These are phyloP conservation scores for Acutogordius australiensis DNA, from an alignment of 2,888 invertebrate genomes.

Conservation along the genomic window DNA sequence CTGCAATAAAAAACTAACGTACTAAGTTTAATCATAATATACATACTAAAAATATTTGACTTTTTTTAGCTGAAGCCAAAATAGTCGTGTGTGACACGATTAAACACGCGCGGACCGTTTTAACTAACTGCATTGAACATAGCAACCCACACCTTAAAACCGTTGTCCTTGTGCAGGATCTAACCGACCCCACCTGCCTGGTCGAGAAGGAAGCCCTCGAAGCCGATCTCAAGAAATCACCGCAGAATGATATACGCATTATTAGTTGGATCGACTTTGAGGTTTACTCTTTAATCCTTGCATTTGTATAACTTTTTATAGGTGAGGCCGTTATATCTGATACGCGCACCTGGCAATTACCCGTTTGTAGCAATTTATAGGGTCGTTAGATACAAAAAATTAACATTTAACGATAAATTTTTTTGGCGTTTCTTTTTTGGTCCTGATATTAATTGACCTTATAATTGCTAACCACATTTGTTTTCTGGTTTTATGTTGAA, in stretches of 20 bases:
- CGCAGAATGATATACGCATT: background rate
- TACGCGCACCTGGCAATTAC: too few species aligned
- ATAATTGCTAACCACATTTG: too few species aligned
- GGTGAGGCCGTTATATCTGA: too few species aligned
- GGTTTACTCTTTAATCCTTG: background rate
- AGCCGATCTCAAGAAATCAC: background rate
- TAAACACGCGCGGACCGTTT: background rate
- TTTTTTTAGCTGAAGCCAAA: constrained; percentile 2
- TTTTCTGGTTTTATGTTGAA: too few species aligned
- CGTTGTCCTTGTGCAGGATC: background rate
- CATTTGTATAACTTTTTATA: constrained; percentile 14
- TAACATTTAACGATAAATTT: too few species aligned
- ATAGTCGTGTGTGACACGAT: background rate
- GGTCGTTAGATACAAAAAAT: too few species aligned
- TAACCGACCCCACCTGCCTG: background rate
- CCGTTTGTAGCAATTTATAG: too few species aligned
- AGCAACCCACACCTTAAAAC: background rate
- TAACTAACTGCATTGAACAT: background rate
- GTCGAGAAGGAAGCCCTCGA: background rate
- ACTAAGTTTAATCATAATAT: too few species aligned
- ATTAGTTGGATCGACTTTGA: background rate
- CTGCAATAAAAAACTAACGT: too few species aligned
- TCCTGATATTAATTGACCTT: too few species aligned
- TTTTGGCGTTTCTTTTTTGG: too few species aligned
- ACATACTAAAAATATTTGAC: too few species aligned